Conservation (phyloP, 2,888 invertebrate species). For the Himalopsyche anomala region DNA sequence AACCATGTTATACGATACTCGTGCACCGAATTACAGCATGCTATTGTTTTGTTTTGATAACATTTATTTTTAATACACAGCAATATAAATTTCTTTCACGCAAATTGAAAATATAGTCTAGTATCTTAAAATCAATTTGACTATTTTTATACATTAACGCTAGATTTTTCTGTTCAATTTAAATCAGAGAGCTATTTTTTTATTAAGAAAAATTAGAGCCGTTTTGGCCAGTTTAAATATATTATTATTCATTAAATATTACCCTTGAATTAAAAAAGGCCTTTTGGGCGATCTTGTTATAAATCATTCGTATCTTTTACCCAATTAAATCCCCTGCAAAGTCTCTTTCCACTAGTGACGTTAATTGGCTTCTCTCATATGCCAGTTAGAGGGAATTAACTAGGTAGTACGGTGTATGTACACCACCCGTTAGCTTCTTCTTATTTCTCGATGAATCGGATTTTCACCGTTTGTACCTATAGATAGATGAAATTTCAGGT, state of each 20-base stretch:
- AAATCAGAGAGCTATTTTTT: no score
- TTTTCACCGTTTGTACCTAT: conserved; percentile 56
- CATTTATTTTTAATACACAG: no score
- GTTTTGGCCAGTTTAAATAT: no score
- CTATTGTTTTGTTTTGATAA: no score
- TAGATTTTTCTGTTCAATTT: no score
- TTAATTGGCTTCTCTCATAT: conserved; percentile 66
- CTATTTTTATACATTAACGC: no score
- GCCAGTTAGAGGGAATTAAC: conserved; percentile 63
- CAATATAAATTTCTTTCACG: no score
- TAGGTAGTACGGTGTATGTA: conserved; percentile 46
- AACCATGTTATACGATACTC: no score
- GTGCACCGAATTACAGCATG: no score
- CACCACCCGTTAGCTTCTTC: conserved; percentile 57
- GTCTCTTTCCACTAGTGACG: conserved; percentile 60
- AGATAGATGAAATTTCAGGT: background rate
- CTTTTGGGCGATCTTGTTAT: conserved; percentile 48
- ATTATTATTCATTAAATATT: conserved; percentile 48
- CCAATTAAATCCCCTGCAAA: conserved; percentile 65
- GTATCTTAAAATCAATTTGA: no score
- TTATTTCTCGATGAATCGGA: conserved; percentile 64
- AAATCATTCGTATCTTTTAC: conserved; percentile 63
- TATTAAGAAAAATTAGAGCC: no score
- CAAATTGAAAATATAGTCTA: no score
- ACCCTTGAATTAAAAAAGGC: conserved; percentile 44